Base-by-base conservation (phyloP, 1,140 invertebrate genomes). In the Drosophila lini region DNA sequence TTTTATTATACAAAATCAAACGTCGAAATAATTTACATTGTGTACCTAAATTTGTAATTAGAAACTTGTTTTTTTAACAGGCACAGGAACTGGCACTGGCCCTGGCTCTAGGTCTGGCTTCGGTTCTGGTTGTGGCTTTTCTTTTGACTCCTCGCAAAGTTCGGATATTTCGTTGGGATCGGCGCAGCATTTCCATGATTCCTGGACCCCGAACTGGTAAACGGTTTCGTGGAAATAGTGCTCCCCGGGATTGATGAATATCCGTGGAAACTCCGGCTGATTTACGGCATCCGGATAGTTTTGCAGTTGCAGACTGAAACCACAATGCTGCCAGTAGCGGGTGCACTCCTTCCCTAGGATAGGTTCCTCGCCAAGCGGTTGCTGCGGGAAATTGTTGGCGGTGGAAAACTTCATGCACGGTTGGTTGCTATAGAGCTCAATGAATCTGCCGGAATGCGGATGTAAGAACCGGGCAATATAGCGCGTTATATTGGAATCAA, bases 401-500 rank as follows among this genome's bases (percentile, higher is more conserved):
- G 97, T 98, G 82, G 98, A 98, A 73, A 99, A 95, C 79, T 98
- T 97, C 15, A 98, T 94, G 8, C 97, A 97, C 2, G 97, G 97
- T 86, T 98, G 97, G 91, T 97, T 95, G 28, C 96, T 96, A 62
- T 94, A 95, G 0, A 98, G 93, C 82, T 97, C 95, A 63, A 98
- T 82, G 9, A 78, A 93, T 61, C 97, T 94, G 5, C 84, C 85
- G 3, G 74, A 75, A 1, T 75, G 97, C 95, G 74, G 94, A 94
- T 88, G 83, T 19, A 89, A 40, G 19, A 90, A 85, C 5, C 57
- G 41, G 8, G 62, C 84, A 9, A 77, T 62, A 25, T 74, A 80
- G 9, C 79, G 80, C 4, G 83, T 25, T 5, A 47, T 16, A 42
- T 62, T 83, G 3, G 55, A 48, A 48, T 80, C 60, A 19, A 74